These are phyloP conservation scores for Ciconia boyciana DNA, from an alignment of 2,113 vertebrate species.

Conservation along the genomic window DNA sequence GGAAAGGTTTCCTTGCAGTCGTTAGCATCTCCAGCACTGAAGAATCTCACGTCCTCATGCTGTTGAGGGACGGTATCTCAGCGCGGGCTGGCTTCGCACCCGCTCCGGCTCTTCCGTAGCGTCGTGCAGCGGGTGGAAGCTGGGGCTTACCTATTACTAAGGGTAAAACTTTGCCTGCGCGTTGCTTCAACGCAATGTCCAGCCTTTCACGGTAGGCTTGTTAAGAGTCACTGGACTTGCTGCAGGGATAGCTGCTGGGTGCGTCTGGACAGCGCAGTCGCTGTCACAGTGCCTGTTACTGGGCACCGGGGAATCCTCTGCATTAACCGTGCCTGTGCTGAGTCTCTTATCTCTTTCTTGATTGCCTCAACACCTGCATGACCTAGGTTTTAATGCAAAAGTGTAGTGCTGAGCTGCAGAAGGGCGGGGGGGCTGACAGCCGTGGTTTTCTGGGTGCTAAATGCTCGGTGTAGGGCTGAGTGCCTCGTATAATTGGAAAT, in stretches of 20 bases:
- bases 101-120: accelerated
- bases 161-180: not conserved
- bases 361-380: not conserved
- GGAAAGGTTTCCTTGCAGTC: not conserved
- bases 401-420: not conserved
- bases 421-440: not conserved
- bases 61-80: not conserved
- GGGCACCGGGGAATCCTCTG: not conserved
- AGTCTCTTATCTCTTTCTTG: not conserved
- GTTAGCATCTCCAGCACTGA: not conserved
- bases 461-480: not conserved
- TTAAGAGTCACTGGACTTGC: not conserved
- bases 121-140: accelerated
- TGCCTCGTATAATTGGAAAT: accelerated
- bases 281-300: accelerated
- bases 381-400: not conserved
- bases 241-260: not conserved
- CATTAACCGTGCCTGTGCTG: not conserved
- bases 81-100: not conserved
- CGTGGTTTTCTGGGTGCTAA: not conserved
- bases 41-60: not conserved
- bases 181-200: accelerated
- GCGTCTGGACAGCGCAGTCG: not conserved
- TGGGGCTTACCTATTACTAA: accelerated
- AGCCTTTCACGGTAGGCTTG: accelerated